Base-by-base conservation (phyloP, 2,113 vertebrate genomes). In the Callaeas wilsoni region DNA sequence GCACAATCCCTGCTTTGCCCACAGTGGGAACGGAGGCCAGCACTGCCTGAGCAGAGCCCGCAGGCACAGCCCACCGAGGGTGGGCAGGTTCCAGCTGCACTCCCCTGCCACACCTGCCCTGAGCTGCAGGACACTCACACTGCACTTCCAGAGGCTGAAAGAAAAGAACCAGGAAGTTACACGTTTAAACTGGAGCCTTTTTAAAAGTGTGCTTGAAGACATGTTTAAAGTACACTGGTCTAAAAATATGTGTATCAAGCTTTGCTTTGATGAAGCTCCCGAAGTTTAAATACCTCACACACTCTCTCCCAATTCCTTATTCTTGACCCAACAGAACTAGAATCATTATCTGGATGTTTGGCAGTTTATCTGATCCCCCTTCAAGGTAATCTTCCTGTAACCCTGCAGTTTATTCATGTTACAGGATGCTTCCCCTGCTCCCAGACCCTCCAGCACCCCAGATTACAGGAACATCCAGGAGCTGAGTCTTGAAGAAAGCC, bases 241-340 rank as follows among this genome's bases (percentile, higher is more conserved):
- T 75, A 88, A 84, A 94, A 87, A 69, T 20, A 35, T 0, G 0
- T 17, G 9, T 0, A 1, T 37, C 63, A 62, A 70, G 16, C 25
- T 70, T 49, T 70, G 71, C 56, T 89, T 77, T 69, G n/a, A 65
- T 37, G 10, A 73, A 52, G 9, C 37, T 70, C 26, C 12, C 52
- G 2, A 50, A 71, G 18, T 78, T 79, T 33, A 73, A 53, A 74
- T 16, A 55, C 13, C 27, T 53, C 53, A 46, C 15, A 56, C 11
- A 6, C 13, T n/a, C 42, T 50, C 30, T 52, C 70, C 26, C 27
- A 62, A 29, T 15, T 73, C 11, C 35, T 21, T 50, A 30, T 6
- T 55, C 33, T 70, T 73, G 57, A 78, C 33, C 7, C 15, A 65
- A 37, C 7, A 47, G 30, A 41, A 69, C 16, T 0, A 70, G 32